A percentile compares a stretch with the other conserved stretches of the same genome.
Conservation (phyloP, 2,888 invertebrate genomes). For the Zygogramma bicolorata region DNA sequence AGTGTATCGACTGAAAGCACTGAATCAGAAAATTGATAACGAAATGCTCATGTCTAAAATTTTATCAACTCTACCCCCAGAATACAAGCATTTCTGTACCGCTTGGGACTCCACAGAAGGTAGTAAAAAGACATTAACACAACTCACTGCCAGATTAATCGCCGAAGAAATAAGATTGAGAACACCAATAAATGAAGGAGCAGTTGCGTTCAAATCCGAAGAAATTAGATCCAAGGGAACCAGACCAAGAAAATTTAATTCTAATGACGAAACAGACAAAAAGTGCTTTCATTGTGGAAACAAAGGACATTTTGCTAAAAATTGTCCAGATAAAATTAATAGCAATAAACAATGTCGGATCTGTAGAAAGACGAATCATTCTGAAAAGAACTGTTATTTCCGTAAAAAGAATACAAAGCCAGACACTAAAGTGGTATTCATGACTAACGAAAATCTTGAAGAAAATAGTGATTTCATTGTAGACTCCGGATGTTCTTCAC, state of each 20-base stretch:
- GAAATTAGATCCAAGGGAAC: background rate
- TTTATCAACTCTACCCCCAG: conserved; percentile 40
- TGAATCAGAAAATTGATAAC: conserved; percentile 27
- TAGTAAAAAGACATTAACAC: conserved; percentile 26
- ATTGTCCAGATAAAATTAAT: conserved; percentile 6
- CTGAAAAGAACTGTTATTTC: no score
- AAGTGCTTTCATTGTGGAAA: conserved; percentile 22
- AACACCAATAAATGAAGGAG: conserved; percentile 18
- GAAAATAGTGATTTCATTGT: conserved; percentile 6
- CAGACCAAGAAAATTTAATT: background rate
- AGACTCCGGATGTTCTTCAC: conserved; percentile 21
- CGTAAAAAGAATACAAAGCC: no score
- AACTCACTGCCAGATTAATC: conserved; percentile 40
- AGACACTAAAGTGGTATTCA: background rate
- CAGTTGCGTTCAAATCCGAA: conserved; percentile 14
- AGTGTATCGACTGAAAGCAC: conserved; percentile 26
- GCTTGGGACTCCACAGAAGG: conserved; percentile 32
- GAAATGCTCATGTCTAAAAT: conserved; percentile 41
- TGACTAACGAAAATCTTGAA: background rate
- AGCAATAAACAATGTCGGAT: conserved; percentile 2
- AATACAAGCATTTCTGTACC: conserved; percentile 37
- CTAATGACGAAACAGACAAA: background rate
- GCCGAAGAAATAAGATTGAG: conserved; percentile 29
- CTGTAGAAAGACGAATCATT: conserved; percentile 24
- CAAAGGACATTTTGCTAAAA: conserved; percentile 22